Conservation (phyloP, 2,797 vertebrate species). For the Nannoperca obscura region DNA sequence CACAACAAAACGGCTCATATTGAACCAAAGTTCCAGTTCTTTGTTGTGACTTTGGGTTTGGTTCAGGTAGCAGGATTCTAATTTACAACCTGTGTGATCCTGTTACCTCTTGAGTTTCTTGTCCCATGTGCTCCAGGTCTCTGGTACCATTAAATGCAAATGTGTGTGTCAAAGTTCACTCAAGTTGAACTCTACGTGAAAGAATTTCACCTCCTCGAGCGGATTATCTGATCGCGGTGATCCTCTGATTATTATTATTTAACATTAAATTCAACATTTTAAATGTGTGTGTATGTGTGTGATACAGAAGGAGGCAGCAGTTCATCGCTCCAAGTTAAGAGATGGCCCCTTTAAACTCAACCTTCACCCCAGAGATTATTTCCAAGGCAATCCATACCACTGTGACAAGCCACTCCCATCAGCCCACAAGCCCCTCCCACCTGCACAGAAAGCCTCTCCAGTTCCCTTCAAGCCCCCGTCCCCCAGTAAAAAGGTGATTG, state of each 20-base stretch:
- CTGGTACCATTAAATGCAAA: too few relatives aligned
- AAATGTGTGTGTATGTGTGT: constrained; percentile 33
- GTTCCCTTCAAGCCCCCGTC: constrained; percentile 88
- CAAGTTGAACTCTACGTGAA: too few relatives aligned
- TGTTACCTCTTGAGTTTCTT: too few relatives aligned
- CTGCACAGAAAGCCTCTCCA: constrained; percentile 27
- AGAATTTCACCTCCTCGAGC: not conserved
- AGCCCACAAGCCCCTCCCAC: constrained; percentile 65
- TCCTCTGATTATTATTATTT: too few relatives aligned
- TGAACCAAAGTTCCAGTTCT: too few relatives aligned
- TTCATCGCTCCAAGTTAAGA: constrained; percentile 85
- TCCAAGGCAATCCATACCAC: constrained; percentile 89
- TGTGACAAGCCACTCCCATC: constrained; percentile 82
- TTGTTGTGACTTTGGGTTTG: too few relatives aligned
- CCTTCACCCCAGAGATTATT: constrained; percentile 89
- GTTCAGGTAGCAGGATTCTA: too few relatives aligned
- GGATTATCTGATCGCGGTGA: too few relatives aligned
- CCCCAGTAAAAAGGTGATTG: constrained; percentile 87
- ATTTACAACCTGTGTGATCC: too few relatives aligned
- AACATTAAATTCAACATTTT: not conserved
- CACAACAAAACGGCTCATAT: too few relatives aligned
- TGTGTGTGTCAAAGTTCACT: too few relatives aligned
- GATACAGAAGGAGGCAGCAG: constrained; percentile 81
- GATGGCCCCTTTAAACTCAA: constrained; percentile 88
- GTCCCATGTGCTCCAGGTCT: too few relatives aligned